Evolutionary conservation across 2,888 invertebrate genomes (phyloP), one percentile per base, ranked within the genome.

Genomic region (Sinelater perroti): DNA sequence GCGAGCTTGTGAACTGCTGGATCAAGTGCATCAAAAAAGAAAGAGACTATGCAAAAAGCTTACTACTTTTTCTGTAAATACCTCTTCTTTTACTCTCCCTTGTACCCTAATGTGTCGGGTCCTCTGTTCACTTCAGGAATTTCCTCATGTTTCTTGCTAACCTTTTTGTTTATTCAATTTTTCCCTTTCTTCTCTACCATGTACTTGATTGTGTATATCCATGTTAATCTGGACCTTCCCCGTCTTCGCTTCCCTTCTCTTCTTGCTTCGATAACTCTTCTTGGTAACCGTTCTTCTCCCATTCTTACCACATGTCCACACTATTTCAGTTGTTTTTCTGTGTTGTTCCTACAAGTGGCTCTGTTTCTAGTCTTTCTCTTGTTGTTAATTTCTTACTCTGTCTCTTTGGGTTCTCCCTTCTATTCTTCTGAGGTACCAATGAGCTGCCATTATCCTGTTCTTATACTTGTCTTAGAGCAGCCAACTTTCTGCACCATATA

Each of bases 71-170:
- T n/a, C n/a, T n/a, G n/a, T n/a, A n/a, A n/a, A n/a, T n/a, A n/a
- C 31, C 5, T 31, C 11, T 35, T 35, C 35, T 35, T 35, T 13
- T 7, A 14, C 14, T 35, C 13, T 13, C 30, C 30, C 30, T 30
- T 30, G n/a, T 30, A 30, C n/a, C 24, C 24, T 24, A 24, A 4
- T 4, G 30, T 30, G 8, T 30, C 30, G 30, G 30, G 30, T 30
- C 30, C 30, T 30, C 30, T n/a, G 11, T 30, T 11, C 30, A 30
- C 30, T n/a, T 30, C n/a, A 10, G 30, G 30, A 30, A 30, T n/a
- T 30, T 11, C 30, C 30, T n/a, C 30, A 3, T 30, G n/a, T 30
- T 30, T 8, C n/a, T 4, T 11, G 30, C n/a, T 11, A 30, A 8
- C 11, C 3, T 3, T n/a, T 30, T 30, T 30, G 3, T 11, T 30